Percentiles rank a stretch among this genome's conserved stretches.
These are phyloP conservation scores for Ornithorhynchus anatinus DNA, from an alignment of 2,113 vertebrate genomes.

Conservation along the genomic window DNA sequence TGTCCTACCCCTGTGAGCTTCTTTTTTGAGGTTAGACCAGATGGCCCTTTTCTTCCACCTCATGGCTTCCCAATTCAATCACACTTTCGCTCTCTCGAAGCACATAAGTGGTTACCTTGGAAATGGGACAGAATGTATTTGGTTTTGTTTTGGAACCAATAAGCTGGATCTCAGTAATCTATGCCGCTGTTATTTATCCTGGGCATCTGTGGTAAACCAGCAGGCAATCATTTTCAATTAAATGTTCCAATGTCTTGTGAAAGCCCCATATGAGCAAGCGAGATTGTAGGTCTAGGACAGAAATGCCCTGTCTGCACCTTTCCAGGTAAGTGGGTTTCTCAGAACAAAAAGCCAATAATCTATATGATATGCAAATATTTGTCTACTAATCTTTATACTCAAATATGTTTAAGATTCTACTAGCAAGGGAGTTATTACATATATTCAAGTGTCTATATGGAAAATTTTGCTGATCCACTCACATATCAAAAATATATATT, in stretches of 20 bases:
- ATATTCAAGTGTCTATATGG: background rate
- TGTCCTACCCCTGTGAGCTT: background rate
- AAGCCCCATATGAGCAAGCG: constrained; percentile 25
- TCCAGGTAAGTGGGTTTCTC: constrained; percentile 33
- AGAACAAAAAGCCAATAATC: constrained; percentile 60
- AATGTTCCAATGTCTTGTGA: constrained; percentile 31
- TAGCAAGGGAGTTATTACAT: constrained; percentile 1
- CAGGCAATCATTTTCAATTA: constrained; percentile 54
- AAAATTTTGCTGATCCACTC: constrained; percentile 12
- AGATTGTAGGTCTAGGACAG: constrained; percentile 5
- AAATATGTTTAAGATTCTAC: constrained; percentile 13
- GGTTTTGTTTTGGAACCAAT: constrained; percentile 45
- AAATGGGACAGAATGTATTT: constrained; percentile 39
- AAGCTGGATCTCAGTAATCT: constrained; percentile 30
- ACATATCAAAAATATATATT: constrained; percentile 12
- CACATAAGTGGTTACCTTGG: constrained; percentile 36
- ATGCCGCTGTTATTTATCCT: constrained; percentile 37
- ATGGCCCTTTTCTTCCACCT: constrained; percentile 24
- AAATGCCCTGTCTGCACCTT: constrained; percentile 28
- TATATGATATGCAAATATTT: constrained; percentile 59
- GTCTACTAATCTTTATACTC: constrained; percentile 17
- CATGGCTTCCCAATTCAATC: constrained; percentile 43
- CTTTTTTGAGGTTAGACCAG: constrained; percentile 5
- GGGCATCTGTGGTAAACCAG: constrained; percentile 26
- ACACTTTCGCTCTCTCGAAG: constrained; percentile 19